phyloP scores from a whole-genome alignment of 2,888 invertebrate species.

The Nymphalis polychloros region DNA sequence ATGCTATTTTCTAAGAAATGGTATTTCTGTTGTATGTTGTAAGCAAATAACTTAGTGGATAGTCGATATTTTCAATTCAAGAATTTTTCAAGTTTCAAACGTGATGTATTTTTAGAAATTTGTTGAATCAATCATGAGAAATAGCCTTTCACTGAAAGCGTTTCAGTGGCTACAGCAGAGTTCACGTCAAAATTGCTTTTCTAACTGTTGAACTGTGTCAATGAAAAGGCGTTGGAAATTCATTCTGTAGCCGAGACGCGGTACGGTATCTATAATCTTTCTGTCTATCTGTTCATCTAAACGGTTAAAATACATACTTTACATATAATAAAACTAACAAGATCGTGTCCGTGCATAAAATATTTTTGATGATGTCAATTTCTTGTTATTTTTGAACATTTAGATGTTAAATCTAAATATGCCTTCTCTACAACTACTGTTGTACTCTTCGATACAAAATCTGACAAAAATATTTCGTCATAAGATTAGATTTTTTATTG shows the following conservation, averaged over 20 bases:
- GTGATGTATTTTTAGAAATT: constrained; percentile 17
- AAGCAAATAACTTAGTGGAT: neutral
- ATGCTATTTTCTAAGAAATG: neutral
- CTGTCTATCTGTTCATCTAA: no score
- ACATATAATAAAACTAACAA: no score
- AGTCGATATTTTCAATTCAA: neutral
- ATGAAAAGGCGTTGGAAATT: constrained; percentile 16
- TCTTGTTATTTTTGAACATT: no score
- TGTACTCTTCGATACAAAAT: no score
- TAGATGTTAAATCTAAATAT: no score
- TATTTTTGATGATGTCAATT: no score
- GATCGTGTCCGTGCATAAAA: no score
- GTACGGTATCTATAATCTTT: no score
- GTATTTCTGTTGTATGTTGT: neutral
- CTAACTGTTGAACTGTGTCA: constrained; percentile 25
- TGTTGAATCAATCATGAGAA: constrained; percentile 19
- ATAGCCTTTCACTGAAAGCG: constrained; percentile 25
- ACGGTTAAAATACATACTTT: no score
- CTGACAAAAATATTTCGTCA: no score
- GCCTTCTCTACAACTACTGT: no score
- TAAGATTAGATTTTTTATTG: no score
- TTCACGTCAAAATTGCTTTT: constrained; percentile 21
- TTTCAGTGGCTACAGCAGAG: constrained; percentile 15
- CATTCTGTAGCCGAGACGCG: neutral
- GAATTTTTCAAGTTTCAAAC: neutral